phyloP scores from a whole-genome alignment of 2,888 invertebrate genomes.

The Parochlus steinenii region DNA sequence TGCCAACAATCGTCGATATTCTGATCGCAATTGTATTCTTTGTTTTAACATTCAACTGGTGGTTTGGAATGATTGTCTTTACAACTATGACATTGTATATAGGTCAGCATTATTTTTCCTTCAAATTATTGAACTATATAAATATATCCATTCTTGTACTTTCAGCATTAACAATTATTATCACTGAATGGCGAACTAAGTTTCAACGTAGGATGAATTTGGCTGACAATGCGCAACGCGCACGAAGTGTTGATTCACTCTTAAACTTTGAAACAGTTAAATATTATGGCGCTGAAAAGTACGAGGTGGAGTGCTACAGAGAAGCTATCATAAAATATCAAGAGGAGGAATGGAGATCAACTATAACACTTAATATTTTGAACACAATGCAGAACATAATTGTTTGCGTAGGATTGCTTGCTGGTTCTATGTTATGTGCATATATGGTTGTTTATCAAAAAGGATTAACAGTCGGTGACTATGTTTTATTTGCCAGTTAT shows the following conservation, averaged over 20 bases:
- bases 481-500: constrained; percentile 89
- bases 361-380: constrained; percentile 71
- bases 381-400: constrained; percentile 85
- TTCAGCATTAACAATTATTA: constrained; percentile 62
- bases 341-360: constrained; percentile 74
- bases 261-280: constrained; percentile 98
- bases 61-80: constrained; percentile 93
- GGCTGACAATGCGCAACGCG: constrained; percentile 82
- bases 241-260: constrained; percentile 86
- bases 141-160: constrained; percentile 15
- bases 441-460: constrained; percentile 59
- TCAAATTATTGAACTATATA: not conserved
- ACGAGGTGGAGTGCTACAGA: constrained; percentile 74
- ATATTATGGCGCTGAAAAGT: constrained; percentile 87
- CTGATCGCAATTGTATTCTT: constrained; percentile 82
- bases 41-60: constrained; percentile 69
- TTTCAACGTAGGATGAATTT: constrained; percentile 86
- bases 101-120: too few relatives aligned
- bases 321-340: constrained; percentile 75
- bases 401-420: constrained; percentile 68
- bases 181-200: constrained; percentile 98
- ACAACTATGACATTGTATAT: constrained; percentile 85
- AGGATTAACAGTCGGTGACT: constrained; percentile 79
- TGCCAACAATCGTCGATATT: constrained; percentile 86
- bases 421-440: constrained; percentile 78